These are phyloP conservation scores for Mastacembelus armatus DNA, from an alignment of 2,797 vertebrate genomes.

Conservation along the genomic window DNA sequence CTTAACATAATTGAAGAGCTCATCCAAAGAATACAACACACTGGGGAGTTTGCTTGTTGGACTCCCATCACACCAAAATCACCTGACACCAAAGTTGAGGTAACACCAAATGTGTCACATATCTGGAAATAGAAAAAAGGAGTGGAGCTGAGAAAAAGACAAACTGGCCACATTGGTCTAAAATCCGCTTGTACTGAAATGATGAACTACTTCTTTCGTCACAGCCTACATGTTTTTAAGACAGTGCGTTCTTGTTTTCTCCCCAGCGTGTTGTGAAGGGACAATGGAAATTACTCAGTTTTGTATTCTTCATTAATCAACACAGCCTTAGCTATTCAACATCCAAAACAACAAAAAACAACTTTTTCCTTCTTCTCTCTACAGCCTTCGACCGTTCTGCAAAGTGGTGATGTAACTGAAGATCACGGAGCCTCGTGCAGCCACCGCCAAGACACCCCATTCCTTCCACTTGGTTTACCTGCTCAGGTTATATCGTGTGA, in stretches of 20 bases:
- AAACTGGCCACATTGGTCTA: conserved; percentile 52
- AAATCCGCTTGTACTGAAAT: conserved; percentile 46
- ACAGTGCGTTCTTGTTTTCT: neutral
- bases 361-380: conserved; percentile 10
- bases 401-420: conserved; percentile 33
- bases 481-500: conserved; percentile 72
- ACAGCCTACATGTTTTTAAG: conserved; percentile 23
- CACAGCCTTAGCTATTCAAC: neutral
- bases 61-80: conserved; percentile 31
- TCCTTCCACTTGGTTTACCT: conserved; percentile 76
- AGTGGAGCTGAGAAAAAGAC: conserved; percentile 49
- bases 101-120: conserved; percentile 48
- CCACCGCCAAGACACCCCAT: conserved; percentile 10
- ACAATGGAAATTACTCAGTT: neutral
- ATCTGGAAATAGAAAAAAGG: conserved; percentile 56
- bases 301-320: conserved; percentile 6
- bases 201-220: conserved; percentile 29
- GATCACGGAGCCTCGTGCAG: conserved; percentile 30
- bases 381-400: conserved; percentile 28
- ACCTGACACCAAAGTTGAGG: conserved; percentile 33
- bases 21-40: conserved; percentile 28
- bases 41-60: conserved; percentile 29
- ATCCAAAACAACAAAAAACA: neutral
- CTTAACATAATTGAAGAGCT: conserved; percentile 64
- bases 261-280: neutral